Percentiles rank a stretch among this genome's conserved stretches.
phyloP scores from a whole-genome alignment of 2,888 invertebrate species.

The Villa cingulata region DNA sequence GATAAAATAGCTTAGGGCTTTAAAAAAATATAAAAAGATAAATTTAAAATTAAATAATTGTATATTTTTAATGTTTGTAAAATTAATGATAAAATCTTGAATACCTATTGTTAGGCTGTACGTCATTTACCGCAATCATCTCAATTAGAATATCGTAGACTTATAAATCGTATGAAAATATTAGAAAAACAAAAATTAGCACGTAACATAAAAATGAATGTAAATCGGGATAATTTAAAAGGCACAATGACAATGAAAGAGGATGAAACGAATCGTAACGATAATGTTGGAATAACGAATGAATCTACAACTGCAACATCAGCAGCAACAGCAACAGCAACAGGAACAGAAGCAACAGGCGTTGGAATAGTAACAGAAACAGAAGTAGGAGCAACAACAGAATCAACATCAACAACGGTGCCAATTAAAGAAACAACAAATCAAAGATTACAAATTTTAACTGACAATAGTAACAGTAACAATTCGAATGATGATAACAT shows the following conservation, averaged over 20 bases:
- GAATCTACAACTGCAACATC: not conserved
- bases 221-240: constrained; percentile 1
- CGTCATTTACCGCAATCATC: constrained; percentile 32
- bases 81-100: no score
- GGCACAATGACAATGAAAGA: no score
- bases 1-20: no score
- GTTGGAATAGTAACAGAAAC: no score
- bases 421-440: not conserved
- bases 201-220: constrained; percentile 5
- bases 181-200: constrained; percentile 27
- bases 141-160: constrained; percentile 30
- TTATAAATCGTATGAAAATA: constrained; percentile 31
- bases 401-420: not conserved
- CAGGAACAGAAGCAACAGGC: no score
- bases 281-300: constrained; percentile 5
- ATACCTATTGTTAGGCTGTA: no score
- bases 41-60: no score
- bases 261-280: no score
- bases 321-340: not conserved
- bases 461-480: not conserved
- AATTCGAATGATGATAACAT: no score
- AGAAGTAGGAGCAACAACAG: no score
- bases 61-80: no score
- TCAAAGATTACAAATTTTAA: not conserved
- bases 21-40: no score